phyloP scores from a whole-genome alignment of 2,888 invertebrate species.

The Parthenolecanium corni region DNA sequence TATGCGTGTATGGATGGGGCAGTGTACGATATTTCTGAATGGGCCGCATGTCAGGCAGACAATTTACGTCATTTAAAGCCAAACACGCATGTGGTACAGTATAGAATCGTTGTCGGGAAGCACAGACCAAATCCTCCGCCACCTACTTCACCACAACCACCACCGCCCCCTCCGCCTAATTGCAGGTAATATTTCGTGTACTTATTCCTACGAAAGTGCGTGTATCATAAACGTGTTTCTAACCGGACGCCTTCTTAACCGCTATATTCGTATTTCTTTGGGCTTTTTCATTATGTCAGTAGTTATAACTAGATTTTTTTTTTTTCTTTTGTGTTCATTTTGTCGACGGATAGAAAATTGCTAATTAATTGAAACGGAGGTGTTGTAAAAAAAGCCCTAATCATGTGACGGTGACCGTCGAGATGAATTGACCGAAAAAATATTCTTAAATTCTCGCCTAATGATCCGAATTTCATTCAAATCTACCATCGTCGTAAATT shows the following conservation, averaged over 20 bases:
- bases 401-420: no score
- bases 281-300: background rate
- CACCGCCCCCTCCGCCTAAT: conserved; percentile 30
- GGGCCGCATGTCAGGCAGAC: conserved; percentile 86
- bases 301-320: background rate
- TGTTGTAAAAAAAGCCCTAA: no score
- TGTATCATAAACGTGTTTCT: no score
- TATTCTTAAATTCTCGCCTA: no score
- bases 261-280: background rate
- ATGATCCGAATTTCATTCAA: no score
- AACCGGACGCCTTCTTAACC: background rate
- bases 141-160: conserved; percentile 26
- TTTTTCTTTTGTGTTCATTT: conserved; percentile 17
- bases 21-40: conserved; percentile 91
- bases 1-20: conserved; percentile 93
- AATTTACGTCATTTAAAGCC: conserved; percentile 71
- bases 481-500: no score
- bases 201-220: no score
- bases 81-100: conserved; percentile 83
- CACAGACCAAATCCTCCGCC: conserved; percentile 37
- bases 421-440: no score
- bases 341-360: background rate
- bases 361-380: no score
- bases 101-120: conserved; percentile 67
- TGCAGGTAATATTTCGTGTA: conserved; percentile 16